Conservation (phyloP, 2,888 invertebrate species). For the Ptychoptera albimana region DNA sequence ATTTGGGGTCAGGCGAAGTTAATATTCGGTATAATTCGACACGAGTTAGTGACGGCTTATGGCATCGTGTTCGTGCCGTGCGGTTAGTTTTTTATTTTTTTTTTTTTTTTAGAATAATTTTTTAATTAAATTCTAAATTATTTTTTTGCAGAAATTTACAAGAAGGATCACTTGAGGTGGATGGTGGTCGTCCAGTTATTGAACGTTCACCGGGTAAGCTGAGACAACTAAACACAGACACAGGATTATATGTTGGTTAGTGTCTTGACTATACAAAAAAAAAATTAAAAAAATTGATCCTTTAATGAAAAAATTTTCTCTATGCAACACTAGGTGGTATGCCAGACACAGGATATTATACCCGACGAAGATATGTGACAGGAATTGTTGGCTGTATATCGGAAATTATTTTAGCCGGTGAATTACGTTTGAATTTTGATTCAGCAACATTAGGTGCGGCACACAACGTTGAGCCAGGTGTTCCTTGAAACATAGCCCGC, state of each 20-base stretch:
- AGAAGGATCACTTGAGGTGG: conserved; percentile 76
- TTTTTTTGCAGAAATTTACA: conserved; percentile 52
- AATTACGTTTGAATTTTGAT: conserved; percentile 54
- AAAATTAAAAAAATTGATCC: background rate
- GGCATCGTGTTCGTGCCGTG: conserved; percentile 61
- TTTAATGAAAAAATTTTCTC: background rate
- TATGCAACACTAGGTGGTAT: conserved; percentile 47
- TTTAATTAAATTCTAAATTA: background rate
- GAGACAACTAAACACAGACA: conserved; percentile 70
- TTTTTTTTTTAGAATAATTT: background rate
- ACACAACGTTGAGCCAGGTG: conserved; percentile 30
- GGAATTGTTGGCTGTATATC: conserved; percentile 74
- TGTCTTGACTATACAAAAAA: conserved; percentile 2
- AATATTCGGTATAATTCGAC: conserved; percentile 71
- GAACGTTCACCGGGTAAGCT: conserved; percentile 72
- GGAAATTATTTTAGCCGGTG: conserved; percentile 64
- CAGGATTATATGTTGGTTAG: conserved; percentile 78
- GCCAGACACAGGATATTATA: conserved; percentile 55
- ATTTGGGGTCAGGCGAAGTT: conserved; percentile 76
- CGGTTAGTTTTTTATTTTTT: conserved; percentile 35
- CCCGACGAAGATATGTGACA: conserved; percentile 50
- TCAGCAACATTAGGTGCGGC: conserved; percentile 28
- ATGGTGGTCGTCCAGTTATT: conserved; percentile 65
- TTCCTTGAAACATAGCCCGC: conserved; percentile 23
- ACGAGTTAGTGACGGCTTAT: conserved; percentile 71